phyloP scores from a whole-genome alignment of 2,113 vertebrate species.

The Excalfactoria chinensis region DNA sequence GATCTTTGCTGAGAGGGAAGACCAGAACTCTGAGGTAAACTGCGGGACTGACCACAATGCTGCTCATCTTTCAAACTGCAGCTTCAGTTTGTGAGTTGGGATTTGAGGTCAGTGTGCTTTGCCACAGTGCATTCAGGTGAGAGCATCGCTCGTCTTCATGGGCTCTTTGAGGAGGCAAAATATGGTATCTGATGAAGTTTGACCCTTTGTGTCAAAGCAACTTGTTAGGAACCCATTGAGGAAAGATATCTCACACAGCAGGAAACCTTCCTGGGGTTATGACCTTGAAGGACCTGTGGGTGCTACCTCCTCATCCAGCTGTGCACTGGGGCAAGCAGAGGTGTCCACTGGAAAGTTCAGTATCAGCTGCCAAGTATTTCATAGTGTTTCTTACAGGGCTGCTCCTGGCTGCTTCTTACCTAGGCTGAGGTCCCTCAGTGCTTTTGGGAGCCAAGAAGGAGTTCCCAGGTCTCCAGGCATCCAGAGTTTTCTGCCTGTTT shows the following conservation, averaged over 20 bases:
- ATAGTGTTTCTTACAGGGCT: slow-evolving; percentile 3
- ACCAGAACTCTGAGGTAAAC: not conserved
- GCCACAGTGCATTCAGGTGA: not conserved
- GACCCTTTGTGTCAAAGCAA: not conserved
- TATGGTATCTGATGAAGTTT: not conserved
- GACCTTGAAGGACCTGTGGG: not conserved
- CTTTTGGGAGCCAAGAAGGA: not conserved
- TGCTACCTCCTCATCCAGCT: not conserved
- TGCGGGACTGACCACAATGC: not conserved
- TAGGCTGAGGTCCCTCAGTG: not conserved
- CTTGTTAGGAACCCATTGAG: not conserved
- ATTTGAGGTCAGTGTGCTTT: slow-evolving; percentile 3
- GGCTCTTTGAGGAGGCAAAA: not conserved
- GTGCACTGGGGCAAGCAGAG: not conserved
- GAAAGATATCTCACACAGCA: not conserved
- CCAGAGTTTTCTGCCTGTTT: not conserved
- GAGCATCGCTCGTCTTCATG: not conserved
- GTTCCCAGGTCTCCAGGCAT: not conserved
- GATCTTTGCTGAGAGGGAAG: not conserved
- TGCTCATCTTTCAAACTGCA: not conserved
- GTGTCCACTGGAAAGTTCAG: not conserved
- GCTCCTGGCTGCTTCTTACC: slow-evolving; percentile 25
- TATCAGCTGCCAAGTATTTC: not conserved
- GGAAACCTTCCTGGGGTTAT: not conserved
- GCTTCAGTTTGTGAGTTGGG: not conserved